Evolutionary conservation across 2,888 invertebrate species (phyloP).

Genomic region (Lordiphosa fenestrarum): DNA sequence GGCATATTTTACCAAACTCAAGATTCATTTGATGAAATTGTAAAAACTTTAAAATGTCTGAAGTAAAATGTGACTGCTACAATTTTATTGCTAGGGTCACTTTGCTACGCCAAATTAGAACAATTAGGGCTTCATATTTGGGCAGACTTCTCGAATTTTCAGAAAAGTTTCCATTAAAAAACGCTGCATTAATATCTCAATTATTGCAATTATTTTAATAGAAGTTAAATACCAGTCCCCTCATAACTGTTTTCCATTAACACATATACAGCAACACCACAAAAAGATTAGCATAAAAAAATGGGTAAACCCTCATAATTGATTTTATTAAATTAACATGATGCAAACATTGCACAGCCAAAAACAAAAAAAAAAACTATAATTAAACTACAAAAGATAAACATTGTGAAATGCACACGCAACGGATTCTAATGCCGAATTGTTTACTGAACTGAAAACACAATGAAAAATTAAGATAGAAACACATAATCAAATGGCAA

Average conservation of each 20-base stretch:
- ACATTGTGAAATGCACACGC: slow-evolving; percentile 35
- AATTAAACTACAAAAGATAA: slow-evolving; percentile 47
- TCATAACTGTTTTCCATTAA: not conserved
- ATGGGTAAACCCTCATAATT: slow-evolving; percentile 40
- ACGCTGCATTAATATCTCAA: too few species aligned
- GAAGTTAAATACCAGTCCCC: too few species aligned
- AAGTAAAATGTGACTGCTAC: too few species aligned
- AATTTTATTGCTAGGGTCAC: too few species aligned
- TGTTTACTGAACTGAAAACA: slow-evolving; percentile 47
- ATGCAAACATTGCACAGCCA: slow-evolving; percentile 48
- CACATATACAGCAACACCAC: not conserved
- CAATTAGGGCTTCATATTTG: too few species aligned
- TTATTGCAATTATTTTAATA: too few species aligned
- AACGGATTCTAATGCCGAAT: slow-evolving; percentile 28
- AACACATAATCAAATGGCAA: slow-evolving; percentile 55
- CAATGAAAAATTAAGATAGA: slow-evolving; percentile 56
- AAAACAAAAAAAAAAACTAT: slow-evolving; percentile 16
- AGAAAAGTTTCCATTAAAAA: too few species aligned
- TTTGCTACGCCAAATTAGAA: too few species aligned
- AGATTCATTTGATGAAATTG: too few species aligned
- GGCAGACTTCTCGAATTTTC: too few species aligned
- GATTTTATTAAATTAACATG: slow-evolving; percentile 56
- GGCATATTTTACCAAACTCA: too few species aligned
- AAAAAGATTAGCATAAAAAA: not conserved
- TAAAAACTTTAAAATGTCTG: too few species aligned